Conservation (phyloP, 2,113 vertebrate genomes). For the Nothoprocta perdicaria region DNA sequence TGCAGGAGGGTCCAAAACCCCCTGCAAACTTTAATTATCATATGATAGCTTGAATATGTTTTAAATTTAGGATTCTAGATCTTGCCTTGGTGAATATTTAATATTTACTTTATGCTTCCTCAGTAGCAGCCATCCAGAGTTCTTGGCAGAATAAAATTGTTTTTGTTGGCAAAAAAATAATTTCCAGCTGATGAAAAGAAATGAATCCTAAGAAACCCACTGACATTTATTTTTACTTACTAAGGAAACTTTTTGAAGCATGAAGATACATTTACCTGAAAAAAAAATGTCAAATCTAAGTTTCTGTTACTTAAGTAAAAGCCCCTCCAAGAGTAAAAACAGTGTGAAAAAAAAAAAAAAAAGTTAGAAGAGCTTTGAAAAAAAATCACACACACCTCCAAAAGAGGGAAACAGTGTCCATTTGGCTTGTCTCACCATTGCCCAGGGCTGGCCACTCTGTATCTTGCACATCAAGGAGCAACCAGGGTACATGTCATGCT, state of each 20-base stretch:
- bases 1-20: neutral
- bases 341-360: slow-evolving; percentile 29
- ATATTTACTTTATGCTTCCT: slow-evolving; percentile 11
- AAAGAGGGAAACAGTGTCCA: neutral
- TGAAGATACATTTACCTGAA: neutral
- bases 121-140: slow-evolving; percentile 9
- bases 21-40: slow-evolving; percentile 1
- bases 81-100: neutral
- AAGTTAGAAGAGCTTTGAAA: slow-evolving; percentile 9
- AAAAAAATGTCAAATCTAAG: slow-evolving; percentile 23
- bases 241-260: neutral
- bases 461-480: neutral
- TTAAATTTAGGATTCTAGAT: neutral
- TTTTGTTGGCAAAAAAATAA: slow-evolving; percentile 16
- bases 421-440: slow-evolving; percentile 1
- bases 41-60: neutral
- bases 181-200: neutral
- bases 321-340: neutral
- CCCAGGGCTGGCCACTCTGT: neutral
- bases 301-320: slow-evolving; percentile 13
- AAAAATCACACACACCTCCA: neutral
- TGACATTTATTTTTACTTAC: slow-evolving; percentile 28
- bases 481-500: too few relatives aligned
- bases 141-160: slow-evolving; percentile 2
- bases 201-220: neutral